Conservation (phyloP, 2,888 invertebrate genomes). For the Digitonthophagus gazella region DNA sequence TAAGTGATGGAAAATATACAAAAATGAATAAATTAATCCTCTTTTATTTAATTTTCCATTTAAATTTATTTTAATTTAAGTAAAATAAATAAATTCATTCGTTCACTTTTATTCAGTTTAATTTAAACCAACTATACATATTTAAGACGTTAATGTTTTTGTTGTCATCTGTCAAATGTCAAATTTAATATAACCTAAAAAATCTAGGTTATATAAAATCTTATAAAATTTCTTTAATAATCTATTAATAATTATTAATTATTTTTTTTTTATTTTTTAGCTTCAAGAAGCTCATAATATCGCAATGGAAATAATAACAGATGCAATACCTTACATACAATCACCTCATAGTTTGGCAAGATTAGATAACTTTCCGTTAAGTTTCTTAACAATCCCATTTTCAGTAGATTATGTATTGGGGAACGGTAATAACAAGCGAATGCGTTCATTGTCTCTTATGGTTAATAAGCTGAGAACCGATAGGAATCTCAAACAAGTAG, state of each 20-base stretch:
- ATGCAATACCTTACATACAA: slow-evolving; percentile 54
- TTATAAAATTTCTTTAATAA: too few relatives aligned
- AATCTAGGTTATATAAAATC: too few relatives aligned
- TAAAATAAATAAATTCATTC: too few relatives aligned
- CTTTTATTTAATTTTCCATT: too few relatives aligned
- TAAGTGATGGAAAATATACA: too few relatives aligned
- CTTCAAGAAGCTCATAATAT: slow-evolving; percentile 55
- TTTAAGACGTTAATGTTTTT: too few relatives aligned
- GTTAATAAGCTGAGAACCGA: slow-evolving; percentile 60
- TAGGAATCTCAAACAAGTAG: slow-evolving; percentile 61
- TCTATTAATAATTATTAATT: too few relatives aligned
- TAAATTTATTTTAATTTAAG: too few relatives aligned
- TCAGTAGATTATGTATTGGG: slow-evolving; percentile 64
- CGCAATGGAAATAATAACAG: slow-evolving; percentile 50
- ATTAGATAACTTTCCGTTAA: slow-evolving; percentile 56
- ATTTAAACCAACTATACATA: too few relatives aligned
- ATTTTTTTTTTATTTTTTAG: slow-evolving; percentile 41
- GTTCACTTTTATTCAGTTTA: too few relatives aligned
- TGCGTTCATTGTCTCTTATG: slow-evolving; percentile 57
- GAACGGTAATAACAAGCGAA: slow-evolving; percentile 52
- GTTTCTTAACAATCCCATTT: slow-evolving; percentile 57
- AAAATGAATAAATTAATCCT: too few relatives aligned
- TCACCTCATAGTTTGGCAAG: slow-evolving; percentile 55
- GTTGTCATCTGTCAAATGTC: slow-evolving; percentile 10
- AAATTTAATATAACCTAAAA: too few relatives aligned